Conservation (phyloP, 2,113 vertebrate genomes). For the Galeopterus variegatus region DNA sequence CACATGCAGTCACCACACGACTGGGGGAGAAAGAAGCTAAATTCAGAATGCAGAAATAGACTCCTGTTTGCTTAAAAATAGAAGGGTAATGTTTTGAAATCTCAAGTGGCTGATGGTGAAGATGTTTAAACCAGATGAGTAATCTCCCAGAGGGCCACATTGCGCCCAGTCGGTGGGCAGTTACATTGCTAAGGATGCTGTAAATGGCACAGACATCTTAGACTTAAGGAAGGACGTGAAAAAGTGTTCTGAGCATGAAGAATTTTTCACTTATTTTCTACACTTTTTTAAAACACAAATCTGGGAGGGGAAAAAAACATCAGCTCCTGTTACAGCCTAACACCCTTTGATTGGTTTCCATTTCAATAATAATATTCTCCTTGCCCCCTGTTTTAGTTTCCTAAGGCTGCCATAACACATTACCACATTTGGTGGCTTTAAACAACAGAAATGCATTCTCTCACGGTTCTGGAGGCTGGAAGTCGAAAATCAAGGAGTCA, state of each 20-base stretch:
- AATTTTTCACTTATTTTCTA: neutral
- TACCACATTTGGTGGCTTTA: neutral
- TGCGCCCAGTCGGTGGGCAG: neutral
- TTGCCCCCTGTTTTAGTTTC: neutral
- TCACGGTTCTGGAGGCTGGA: neutral
- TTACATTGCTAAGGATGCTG: neutral
- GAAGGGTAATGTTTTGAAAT: neutral
- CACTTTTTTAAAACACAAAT: neutral
- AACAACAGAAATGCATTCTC: neutral
- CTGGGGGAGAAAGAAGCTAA: neutral
- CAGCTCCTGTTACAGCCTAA: neutral
- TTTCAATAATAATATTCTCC: slow-evolving; percentile 10
- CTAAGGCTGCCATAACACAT: neutral
- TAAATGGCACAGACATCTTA: no score
- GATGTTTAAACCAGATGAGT: neutral
- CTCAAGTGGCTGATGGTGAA: neutral
- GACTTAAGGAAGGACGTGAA: neutral
- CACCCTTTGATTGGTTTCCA: neutral
- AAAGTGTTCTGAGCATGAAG: neutral
- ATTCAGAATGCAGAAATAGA: slow-evolving; percentile 5
- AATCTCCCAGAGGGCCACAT: neutral
- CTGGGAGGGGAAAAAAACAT: neutral
- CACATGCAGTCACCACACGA: neutral
- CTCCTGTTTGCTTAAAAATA: neutral
- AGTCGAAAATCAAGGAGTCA: rapidly evolving